Base-by-base conservation (phyloP, 2,888 invertebrate genomes). In the Mantis religiosa region DNA sequence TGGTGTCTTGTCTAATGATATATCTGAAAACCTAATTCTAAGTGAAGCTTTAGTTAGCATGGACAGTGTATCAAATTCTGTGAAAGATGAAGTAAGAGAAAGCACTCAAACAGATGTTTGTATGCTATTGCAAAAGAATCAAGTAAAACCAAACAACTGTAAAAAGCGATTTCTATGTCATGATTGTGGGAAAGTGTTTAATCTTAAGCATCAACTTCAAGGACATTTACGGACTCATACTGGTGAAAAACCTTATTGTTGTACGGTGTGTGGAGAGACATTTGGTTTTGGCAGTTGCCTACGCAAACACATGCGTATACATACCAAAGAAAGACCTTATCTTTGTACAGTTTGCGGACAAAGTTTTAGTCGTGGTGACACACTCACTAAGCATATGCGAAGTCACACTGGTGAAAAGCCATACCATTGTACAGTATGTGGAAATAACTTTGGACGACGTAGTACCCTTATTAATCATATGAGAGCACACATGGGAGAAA, bases 191-290 rank as follows among this genome's bases (percentile, higher is more conserved):
- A 87, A 87, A 28, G 82, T 87, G 2, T 87, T 87, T 71, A 87
- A 82, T 20, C 20, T 87, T 3, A 87, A 87, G n/a, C 87, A 87
- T 87, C 87, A 87, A 27, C 54, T 87, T 54, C 87, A 87, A 14
- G 87, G 87, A 30, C 87, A 87, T n/a, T 71, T 87, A 6, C 81
- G 87, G n/a, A 87, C 87, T 82, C 87, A 87, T 34, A 87, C 87
- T 27, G 87, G 87, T 34, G 87, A 87, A 87, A 87, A 87, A 82
- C 87, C 87, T n/a, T 87, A 87, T 7, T 34, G 87, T 82, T 87
- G 87, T 34, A 34, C 87, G 25, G 87, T 87, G 30, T 87, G 87
- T 82, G 87, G 87, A 28, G 87, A 87, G 82, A n/a, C 82, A 27
- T 87, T 87, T 82, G 87, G 87, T 9, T 87, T 87, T 87, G 87